Percentiles rank a stretch among this genome's conserved stretches.
Conservation (phyloP, 2,797 vertebrate genomes). For the Lacerta agilis region DNA sequence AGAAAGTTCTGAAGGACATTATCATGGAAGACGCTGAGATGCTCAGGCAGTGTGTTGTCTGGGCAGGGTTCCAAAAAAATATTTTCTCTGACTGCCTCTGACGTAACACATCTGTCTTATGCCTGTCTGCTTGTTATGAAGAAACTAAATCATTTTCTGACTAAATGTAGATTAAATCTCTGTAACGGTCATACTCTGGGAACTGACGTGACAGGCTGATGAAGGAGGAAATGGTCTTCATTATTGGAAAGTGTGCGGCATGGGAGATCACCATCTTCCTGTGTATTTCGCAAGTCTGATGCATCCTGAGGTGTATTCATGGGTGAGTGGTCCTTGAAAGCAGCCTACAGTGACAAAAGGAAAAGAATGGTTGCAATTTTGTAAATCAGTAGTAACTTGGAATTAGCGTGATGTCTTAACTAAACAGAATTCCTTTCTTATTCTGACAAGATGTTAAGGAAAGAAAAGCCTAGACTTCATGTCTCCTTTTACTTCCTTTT, state of each 20-base stretch:
- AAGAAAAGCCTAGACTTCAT: not conserved
- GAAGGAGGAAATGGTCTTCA: slow-evolving; percentile 41
- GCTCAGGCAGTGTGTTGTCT: not conserved
- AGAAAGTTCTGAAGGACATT: not conserved
- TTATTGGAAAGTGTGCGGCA: slow-evolving; percentile 42
- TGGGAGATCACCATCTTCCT: slow-evolving; percentile 35
- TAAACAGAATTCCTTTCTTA: not conserved
- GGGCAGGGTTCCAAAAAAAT: slow-evolving; percentile 58
- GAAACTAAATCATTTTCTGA: slow-evolving; percentile 61
- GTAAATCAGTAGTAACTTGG: not conserved
- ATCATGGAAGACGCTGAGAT: not conserved
- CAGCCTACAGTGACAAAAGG: not conserved
- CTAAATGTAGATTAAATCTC: slow-evolving; percentile 47
- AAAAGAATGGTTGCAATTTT: not conserved
- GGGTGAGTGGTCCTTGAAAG: not conserved
- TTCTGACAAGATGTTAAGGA: not conserved
- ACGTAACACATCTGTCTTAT: slow-evolving; percentile 47
- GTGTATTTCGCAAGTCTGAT: slow-evolving; percentile 31
- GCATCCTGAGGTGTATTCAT: not conserved
- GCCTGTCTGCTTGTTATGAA: slow-evolving; percentile 62
- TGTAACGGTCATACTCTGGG: slow-evolving; percentile 37
- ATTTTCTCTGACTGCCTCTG: slow-evolving; percentile 41
- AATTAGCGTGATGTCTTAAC: not conserved
- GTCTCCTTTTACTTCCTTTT: not conserved
- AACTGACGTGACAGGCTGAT: slow-evolving; percentile 22